Evolutionary conservation across 2,797 vertebrate genomes (phyloP).

Genomic region (Manis javanica): DNA sequence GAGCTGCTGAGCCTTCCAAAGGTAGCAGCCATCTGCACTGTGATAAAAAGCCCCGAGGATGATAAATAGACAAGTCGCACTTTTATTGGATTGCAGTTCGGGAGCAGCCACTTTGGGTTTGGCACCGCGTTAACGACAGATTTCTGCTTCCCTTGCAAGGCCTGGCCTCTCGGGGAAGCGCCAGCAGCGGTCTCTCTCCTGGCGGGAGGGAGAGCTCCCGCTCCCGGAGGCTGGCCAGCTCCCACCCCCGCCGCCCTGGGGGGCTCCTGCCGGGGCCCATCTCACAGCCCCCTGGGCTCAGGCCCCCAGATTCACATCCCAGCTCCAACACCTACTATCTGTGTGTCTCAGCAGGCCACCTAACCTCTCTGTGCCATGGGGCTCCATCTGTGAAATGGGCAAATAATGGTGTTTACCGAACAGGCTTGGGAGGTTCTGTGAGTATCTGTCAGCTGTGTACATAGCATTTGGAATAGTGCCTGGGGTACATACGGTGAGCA

Average conservation of each 20-base stretch:
- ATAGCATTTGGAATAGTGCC: neutral
- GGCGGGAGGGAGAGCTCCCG: neutral
- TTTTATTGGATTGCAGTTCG: slow-evolving; percentile 89
- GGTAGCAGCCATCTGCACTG: slow-evolving; percentile 91
- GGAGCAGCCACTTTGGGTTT: slow-evolving; percentile 90
- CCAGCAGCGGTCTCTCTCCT: slow-evolving; percentile 38
- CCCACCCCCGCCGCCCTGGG: no score
- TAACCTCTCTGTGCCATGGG: neutral
- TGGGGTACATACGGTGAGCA: neutral
- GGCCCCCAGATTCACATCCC: accelerated
- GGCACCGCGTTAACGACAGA: slow-evolving; percentile 89
- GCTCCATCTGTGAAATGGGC: neutral
- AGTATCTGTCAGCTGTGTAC: accelerated
- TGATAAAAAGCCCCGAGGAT: slow-evolving; percentile 90
- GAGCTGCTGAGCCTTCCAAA: slow-evolving; percentile 87
- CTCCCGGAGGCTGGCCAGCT: neutral
- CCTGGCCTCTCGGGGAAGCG: slow-evolving; percentile 42
- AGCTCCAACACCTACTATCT: neutral
- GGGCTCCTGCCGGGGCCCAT: neutral
- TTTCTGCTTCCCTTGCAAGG: slow-evolving; percentile 84
- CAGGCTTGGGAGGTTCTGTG: neutral
- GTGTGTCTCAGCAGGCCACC: neutral
- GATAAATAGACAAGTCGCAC: slow-evolving; percentile 91
- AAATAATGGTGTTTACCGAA: accelerated
- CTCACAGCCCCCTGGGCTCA: neutral